phyloP scores from a whole-genome alignment of 2,797 vertebrate genomes.

The Lithobates sylvaticus region DNA sequence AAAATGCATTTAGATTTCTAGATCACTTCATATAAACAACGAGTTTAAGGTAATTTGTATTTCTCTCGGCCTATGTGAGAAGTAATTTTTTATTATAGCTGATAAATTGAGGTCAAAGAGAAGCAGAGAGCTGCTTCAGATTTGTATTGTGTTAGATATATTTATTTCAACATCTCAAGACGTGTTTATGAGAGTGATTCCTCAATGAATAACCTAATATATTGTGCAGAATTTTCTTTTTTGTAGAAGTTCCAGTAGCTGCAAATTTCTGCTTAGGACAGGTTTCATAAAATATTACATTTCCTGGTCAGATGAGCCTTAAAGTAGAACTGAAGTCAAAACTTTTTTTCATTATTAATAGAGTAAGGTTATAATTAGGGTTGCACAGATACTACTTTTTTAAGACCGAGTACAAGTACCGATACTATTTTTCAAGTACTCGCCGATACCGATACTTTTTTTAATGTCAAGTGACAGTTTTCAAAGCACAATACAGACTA shows the following conservation, averaged over 20 bases:
- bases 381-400: no score
- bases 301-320: neutral
- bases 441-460: no score
- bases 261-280: neutral
- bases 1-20: neutral
- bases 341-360: no score
- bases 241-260: neutral
- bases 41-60: neutral
- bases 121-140: neutral
- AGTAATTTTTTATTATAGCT: neutral
- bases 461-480: no score
- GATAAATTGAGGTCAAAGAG: slow-evolving; percentile 9
- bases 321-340: neutral
- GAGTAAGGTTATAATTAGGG: no score
- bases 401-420: no score
- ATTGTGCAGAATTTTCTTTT: neutral
- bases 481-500: no score
- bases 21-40: slow-evolving; percentile 11
- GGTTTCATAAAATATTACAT: neutral
- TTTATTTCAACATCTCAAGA: slow-evolving; percentile 7
- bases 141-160: neutral
- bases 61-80: neutral
- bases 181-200: slow-evolving; percentile 2
- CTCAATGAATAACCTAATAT: neutral
- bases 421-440: no score